Conservation (phyloP, 2,797 vertebrate genomes). For the Bradypus variegatus region DNA sequence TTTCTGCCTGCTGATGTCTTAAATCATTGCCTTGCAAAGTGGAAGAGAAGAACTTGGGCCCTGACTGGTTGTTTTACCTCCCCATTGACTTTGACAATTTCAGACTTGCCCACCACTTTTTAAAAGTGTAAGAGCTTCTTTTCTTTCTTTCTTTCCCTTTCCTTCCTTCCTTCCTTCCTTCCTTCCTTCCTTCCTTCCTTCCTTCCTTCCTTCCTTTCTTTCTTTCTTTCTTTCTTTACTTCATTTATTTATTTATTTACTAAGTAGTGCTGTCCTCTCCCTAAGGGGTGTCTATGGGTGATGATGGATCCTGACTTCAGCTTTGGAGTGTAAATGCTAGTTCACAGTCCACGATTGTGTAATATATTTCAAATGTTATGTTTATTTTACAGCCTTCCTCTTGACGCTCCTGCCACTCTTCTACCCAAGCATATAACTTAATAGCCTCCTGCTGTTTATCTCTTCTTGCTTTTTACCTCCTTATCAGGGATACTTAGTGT, state of each 20-base stretch:
- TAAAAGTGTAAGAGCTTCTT: not conserved
- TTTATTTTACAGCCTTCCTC: not conserved
- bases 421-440: not conserved
- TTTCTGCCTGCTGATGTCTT: not conserved
- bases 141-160: too few species aligned
- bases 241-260: too few species aligned
- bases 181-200: too few species aligned
- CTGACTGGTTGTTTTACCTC: not conserved
- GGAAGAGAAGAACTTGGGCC: not conserved
- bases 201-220: too few species aligned
- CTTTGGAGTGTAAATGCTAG: too few species aligned
- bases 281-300: too few species aligned
- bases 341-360: not conserved
- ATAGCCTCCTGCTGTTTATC: too few species aligned
- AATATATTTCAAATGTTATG: not conserved
- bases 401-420: not conserved
- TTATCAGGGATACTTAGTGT: not conserved
- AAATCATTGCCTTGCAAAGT: not conserved
- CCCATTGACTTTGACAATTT: not conserved
- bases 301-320: fast-evolving
- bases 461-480: too few species aligned
- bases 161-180: too few species aligned
- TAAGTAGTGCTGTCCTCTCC: not conserved
- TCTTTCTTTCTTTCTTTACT: too few species aligned
- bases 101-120: not conserved